A percentile compares a stretch with the other conserved stretches of the same genome.
Evolutionary conservation across 2,797 vertebrate genomes (phyloP).

Genomic region (Eutrigla gurnardus): DNA sequence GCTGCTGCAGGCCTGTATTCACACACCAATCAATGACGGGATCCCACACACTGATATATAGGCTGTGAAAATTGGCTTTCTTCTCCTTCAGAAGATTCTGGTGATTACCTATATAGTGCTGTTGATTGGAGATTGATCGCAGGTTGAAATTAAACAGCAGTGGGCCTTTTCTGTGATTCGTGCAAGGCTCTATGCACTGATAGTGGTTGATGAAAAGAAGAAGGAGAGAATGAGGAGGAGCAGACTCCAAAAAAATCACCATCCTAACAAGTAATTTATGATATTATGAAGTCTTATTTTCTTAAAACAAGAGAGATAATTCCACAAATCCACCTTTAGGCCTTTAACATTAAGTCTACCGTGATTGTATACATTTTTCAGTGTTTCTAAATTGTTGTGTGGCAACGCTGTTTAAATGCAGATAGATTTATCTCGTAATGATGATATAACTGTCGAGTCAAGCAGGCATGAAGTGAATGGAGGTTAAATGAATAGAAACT

Average conservation of each 20-base stretch:
- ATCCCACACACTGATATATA: constrained; percentile 64
- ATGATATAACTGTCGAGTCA: not conserved
- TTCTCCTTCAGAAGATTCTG: constrained; percentile 70
- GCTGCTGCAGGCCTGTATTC: constrained; percentile 60
- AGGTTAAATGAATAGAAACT: constrained; percentile 5
- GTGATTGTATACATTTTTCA: not conserved
- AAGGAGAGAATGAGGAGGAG: constrained; percentile 16
- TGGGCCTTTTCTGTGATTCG: constrained; percentile 66
- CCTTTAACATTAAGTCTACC: not conserved
- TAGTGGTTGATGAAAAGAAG: constrained; percentile 39
- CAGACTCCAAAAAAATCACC: constrained; percentile 33
- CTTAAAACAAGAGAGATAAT: too few relatives aligned
- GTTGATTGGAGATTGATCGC: constrained; percentile 83
- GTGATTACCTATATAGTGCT: constrained; percentile 73
- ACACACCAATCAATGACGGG: constrained; percentile 77
- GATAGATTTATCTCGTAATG: not conserved
- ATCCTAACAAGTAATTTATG: constrained; percentile 23
- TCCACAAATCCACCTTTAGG: too few relatives aligned
- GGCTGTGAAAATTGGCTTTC: constrained; percentile 75
- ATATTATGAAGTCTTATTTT: constrained; percentile 32
- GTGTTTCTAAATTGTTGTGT: not conserved
- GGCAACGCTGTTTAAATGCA: not conserved
- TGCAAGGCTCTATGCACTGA: constrained; percentile 52
- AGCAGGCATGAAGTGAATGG: not conserved
- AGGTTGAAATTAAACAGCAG: constrained; percentile 74